Evolutionary conservation across 2,113 vertebrate genomes (phyloP).

Genomic region (Microtus richardsoni): DNA sequence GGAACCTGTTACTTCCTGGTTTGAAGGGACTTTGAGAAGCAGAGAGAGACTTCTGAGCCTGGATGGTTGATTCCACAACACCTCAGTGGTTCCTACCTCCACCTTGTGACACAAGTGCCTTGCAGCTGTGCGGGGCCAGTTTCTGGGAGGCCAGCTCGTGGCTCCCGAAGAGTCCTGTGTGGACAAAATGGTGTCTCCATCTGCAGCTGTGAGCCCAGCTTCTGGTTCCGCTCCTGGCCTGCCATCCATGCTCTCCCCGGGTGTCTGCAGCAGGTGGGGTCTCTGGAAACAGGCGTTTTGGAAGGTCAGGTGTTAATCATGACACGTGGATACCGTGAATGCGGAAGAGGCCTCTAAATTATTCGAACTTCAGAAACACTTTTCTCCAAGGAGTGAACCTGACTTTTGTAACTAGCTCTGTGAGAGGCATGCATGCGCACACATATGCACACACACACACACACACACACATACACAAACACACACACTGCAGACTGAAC

Average conservation of each 20-base stretch:
- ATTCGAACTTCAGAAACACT: not conserved
- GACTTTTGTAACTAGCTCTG: not conserved
- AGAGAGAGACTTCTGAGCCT: not conserved
- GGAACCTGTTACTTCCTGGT: not conserved
- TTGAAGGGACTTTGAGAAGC: not conserved
- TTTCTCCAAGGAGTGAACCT: not conserved
- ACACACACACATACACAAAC: too few species aligned
- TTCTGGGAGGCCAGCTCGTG: not conserved
- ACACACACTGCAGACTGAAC: not conserved
- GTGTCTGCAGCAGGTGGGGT: not conserved
- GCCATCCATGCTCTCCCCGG: rapidly evolving
- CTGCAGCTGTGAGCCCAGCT: not conserved
- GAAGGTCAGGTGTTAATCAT: not conserved
- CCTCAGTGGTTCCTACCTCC: not conserved
- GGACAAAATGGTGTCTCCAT: not conserved
- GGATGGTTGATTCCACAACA: not conserved
- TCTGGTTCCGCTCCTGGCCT: rapidly evolving
- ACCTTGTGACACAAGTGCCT: not conserved
- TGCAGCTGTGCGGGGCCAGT: not conserved
- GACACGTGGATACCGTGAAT: too few species aligned
- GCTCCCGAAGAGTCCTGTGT: not conserved
- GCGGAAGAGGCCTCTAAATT: not conserved
- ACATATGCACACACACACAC: too few species aligned
- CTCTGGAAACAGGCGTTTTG: not conserved
- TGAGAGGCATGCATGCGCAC: not conserved